Percentiles rank a stretch among this genome's conserved stretches.
phyloP scores from a whole-genome alignment of 2,888 invertebrate species.

The Furcula furcula region DNA sequence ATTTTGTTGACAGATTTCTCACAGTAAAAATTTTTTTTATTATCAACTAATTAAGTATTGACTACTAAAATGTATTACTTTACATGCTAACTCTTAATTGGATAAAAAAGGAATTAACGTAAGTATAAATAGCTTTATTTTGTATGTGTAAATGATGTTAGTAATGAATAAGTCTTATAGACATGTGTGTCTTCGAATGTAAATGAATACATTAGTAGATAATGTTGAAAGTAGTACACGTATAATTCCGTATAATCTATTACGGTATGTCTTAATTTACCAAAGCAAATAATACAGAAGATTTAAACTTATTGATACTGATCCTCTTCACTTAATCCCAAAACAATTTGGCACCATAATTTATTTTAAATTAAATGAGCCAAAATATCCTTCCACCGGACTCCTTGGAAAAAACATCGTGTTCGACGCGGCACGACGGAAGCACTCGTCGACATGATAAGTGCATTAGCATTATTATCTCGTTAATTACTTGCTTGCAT shows the following conservation, averaged over 20 bases:
- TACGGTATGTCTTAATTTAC: too few relatives aligned
- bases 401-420: constrained; percentile 41
- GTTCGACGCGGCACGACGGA: constrained; percentile 63
- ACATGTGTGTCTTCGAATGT: too few relatives aligned
- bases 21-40: not conserved
- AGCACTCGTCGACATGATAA: constrained; percentile 77
- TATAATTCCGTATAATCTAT: too few relatives aligned
- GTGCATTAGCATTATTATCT: constrained; percentile 82
- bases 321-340: too few relatives aligned
- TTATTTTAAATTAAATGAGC: constrained; percentile 16
- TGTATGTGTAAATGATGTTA: constrained; percentile 12
- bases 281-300: too few relatives aligned
- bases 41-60: not conserved
- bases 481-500: constrained; percentile 79
- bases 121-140: constrained; percentile 24
- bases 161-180: too few relatives aligned
- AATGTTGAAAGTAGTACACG: too few relatives aligned
- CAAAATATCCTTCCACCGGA: constrained; percentile 41
- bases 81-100: constrained; percentile 44
- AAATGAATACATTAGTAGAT: too few relatives aligned
- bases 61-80: constrained; percentile 42
- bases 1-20: not conserved
- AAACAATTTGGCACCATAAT: too few relatives aligned
- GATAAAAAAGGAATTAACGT: constrained; percentile 32
- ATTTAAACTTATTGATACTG: too few relatives aligned